These are phyloP conservation scores for Prolemur simus DNA, from an alignment of 2,113 vertebrate genomes.

Conservation along the genomic window DNA sequence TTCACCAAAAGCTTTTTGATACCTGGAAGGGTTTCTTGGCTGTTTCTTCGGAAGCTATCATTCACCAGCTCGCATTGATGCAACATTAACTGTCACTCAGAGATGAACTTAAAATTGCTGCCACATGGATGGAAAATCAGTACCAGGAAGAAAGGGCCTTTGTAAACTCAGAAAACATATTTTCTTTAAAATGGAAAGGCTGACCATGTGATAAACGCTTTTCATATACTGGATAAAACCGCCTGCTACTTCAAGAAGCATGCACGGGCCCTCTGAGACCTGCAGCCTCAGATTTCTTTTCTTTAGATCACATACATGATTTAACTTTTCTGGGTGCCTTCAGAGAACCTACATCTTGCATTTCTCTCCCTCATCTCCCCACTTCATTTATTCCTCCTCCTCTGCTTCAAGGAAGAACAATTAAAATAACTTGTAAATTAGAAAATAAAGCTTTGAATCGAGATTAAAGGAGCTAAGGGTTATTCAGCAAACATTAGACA, in stretches of 20 bases:
- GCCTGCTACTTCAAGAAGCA: not conserved
- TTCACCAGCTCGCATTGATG: slow-evolving; percentile 55
- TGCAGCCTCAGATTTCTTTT: not conserved
- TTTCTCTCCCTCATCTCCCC: not conserved
- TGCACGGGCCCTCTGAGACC: not conserved
- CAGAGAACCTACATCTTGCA: not conserved
- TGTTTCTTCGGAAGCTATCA: slow-evolving; percentile 72
- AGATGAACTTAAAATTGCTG: slow-evolving; percentile 69
- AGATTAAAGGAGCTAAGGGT: not conserved
- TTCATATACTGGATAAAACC: slow-evolving; percentile 47
- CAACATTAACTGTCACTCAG: slow-evolving; percentile 75
- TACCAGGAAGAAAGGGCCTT: slow-evolving; percentile 59
- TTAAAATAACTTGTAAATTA: slow-evolving; percentile 29
- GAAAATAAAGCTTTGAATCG: slow-evolving; percentile 30
- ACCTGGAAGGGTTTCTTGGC: slow-evolving; percentile 71
- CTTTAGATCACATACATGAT: not conserved
- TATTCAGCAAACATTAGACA: not conserved
- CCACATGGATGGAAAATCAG: slow-evolving; percentile 67
- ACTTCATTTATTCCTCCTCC: slow-evolving; percentile 12
- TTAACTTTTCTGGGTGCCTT: not conserved
- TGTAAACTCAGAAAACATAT: slow-evolving; percentile 70
- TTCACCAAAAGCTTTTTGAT: slow-evolving; percentile 73
- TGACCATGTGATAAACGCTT: slow-evolving; percentile 64
- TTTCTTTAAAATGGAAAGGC: slow-evolving; percentile 71
- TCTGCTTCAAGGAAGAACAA: slow-evolving; percentile 32